These are phyloP conservation scores for Todus mexicanus DNA, from an alignment of 2,797 vertebrate species.

Conservation along the genomic window DNA sequence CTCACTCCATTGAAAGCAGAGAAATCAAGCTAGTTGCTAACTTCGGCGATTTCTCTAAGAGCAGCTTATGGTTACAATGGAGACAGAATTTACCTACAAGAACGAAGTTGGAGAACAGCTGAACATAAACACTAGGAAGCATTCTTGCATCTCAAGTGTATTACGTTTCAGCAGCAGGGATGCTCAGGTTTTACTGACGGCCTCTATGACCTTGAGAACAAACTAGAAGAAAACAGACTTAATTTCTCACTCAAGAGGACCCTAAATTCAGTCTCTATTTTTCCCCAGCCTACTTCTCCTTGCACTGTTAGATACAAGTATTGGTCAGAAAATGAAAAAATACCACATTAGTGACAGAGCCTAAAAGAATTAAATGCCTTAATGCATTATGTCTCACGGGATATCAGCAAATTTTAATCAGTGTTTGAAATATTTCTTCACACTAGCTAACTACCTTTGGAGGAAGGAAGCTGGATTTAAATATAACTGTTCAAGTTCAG, in stretches of 20 bases:
- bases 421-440: background rate
- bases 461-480: background rate
- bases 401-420: background rate
- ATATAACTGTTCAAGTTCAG: background rate
- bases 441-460: background rate
- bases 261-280: background rate
- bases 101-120: background rate
- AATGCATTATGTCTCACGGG: background rate
- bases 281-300: background rate
- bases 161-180: background rate
- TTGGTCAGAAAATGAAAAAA: background rate
- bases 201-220: background rate
- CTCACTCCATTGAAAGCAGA: background rate
- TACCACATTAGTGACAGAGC: background rate
- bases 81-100: background rate
- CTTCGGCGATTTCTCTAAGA: background rate
- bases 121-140: background rate
- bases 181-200: background rate
- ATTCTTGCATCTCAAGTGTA: background rate
- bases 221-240: background rate
- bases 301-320: background rate
- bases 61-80: background rate
- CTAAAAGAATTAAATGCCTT: slow-evolving; percentile 12
- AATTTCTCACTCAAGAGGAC: background rate
- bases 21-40: background rate